phyloP scores from a whole-genome alignment of 2,797 vertebrate genomes.

The Alouatta caraya region DNA sequence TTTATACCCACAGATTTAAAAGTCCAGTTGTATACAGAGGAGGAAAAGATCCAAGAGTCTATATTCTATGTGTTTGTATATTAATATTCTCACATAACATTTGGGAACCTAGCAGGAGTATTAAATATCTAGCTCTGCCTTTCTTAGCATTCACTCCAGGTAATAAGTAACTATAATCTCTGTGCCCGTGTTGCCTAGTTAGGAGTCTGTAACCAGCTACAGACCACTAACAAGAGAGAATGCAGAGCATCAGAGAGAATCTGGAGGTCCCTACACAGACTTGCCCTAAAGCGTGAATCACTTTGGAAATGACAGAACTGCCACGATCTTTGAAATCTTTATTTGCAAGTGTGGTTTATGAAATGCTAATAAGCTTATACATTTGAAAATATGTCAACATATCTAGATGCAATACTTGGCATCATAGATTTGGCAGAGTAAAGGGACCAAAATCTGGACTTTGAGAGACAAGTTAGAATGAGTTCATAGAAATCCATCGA shows the following conservation, averaged over 20 bases:
- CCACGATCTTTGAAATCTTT: not conserved
- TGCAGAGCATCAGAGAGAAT: not conserved
- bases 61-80: not conserved
- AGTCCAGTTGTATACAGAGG: not conserved
- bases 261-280: not conserved
- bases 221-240: not conserved
- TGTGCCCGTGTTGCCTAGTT: not conserved
- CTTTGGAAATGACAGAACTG: not conserved
- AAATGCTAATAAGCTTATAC: not conserved
- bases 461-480: not conserved
- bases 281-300: not conserved
- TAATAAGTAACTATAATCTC: not conserved
- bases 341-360: not conserved
- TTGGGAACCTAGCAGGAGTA: not conserved
- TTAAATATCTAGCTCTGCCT: not conserved
- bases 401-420: not conserved
- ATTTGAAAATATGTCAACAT: not conserved
- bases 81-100: not conserved
- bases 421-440: not conserved
- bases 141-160: not conserved
- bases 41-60: not conserved
- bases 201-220: not conserved
- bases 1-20: not conserved
- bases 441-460: not conserved
- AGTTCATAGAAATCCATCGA: not conserved